Conservation (phyloP, 2,888 invertebrate genomes). For the Tiliacea aurago region DNA sequence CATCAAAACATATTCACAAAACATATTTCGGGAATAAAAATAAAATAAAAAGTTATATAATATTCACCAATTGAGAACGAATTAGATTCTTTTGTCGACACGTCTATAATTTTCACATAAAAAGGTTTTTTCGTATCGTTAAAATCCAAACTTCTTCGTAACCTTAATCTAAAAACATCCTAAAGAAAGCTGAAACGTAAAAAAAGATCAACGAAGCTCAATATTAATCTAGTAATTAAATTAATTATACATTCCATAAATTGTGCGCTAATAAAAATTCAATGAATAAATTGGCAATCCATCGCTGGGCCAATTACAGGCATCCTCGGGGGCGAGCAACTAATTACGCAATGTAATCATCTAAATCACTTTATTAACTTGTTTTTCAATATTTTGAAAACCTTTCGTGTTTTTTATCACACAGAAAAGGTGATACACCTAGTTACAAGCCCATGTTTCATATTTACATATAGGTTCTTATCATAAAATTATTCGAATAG, state of each 20-base stretch:
- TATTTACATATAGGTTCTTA: background rate
- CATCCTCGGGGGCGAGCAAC: constrained; percentile 10
- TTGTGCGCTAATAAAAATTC: constrained; percentile 44
- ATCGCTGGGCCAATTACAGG: constrained; percentile 28
- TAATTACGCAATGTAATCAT: constrained; percentile 49
- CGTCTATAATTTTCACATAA: background rate
- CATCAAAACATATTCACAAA: too few species aligned
- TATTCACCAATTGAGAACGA: background rate
- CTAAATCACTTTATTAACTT: constrained; percentile 29
- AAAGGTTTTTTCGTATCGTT: background rate
- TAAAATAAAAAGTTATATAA: too few species aligned
- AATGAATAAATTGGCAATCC: constrained; percentile 52
- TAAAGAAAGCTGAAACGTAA: constrained; percentile 2
- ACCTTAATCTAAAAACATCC: background rate
- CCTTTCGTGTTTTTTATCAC: background rate
- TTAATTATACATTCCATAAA: constrained; percentile 60
- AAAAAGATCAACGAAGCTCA: constrained; percentile 20
- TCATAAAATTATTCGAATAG: background rate
- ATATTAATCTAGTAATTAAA: constrained; percentile 49
- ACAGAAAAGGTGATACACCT: background rate
- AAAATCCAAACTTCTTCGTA: background rate
- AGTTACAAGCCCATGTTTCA: background rate
- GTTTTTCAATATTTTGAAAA: constrained; percentile 14
- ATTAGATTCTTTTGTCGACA: background rate
- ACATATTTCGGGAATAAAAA: too few species aligned